These are phyloP conservation scores for Timandra comae DNA, from an alignment of 2,888 invertebrate genomes.

Conservation along the genomic window DNA sequence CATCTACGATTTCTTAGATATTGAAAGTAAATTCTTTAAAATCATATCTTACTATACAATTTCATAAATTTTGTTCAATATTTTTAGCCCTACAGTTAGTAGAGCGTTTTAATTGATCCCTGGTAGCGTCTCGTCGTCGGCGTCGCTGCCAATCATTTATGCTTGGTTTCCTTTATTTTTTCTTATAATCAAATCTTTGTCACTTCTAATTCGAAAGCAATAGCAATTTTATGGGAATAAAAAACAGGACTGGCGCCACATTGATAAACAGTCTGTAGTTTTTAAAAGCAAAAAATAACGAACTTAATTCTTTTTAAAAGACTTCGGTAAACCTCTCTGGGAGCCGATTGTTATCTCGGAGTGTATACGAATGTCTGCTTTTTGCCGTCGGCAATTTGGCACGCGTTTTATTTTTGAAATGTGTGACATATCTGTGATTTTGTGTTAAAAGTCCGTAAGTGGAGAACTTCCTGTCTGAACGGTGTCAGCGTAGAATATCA, in stretches of 20 bases:
- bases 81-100: too few species aligned
- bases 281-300: constrained; percentile 31
- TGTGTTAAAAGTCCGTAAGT: constrained; percentile 31
- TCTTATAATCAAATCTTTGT: too few species aligned
- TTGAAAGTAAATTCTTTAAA: too few species aligned
- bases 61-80: too few species aligned
- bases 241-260: constrained; percentile 53
- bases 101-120: too few species aligned
- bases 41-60: too few species aligned
- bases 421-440: constrained; percentile 4
- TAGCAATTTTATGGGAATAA: constrained; percentile 18
- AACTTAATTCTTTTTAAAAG: constrained; percentile 36
- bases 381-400: constrained; percentile 42
- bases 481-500: constrained; percentile 31
- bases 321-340: constrained; percentile 37
- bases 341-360: constrained; percentile 43
- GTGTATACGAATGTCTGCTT: constrained; percentile 36
- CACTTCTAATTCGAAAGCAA: too few species aligned
- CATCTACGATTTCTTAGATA: too few species aligned
- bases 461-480: constrained; percentile 48
- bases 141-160: too few species aligned
- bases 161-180: too few species aligned
- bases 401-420: constrained; percentile 39
- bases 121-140: too few species aligned
- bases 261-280: constrained; percentile 30